Evolutionary conservation across 2,113 vertebrate genomes (phyloP).

Genomic region (Brevimyrus niger): DNA sequence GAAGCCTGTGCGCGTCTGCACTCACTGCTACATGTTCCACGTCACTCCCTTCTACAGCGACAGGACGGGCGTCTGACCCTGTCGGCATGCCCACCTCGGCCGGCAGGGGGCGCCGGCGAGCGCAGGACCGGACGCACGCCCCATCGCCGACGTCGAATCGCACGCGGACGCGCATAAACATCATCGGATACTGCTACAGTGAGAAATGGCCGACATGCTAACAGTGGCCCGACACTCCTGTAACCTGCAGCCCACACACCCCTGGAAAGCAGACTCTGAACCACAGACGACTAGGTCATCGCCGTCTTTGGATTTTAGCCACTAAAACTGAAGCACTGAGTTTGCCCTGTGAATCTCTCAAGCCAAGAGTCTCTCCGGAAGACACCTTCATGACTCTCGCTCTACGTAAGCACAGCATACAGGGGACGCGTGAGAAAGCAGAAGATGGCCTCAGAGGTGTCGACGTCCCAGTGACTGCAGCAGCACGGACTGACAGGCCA

Average conservation of each 20-base stretch:
- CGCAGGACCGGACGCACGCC: not conserved
- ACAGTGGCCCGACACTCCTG: not conserved
- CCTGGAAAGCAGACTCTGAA: not conserved
- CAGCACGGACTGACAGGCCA: not conserved
- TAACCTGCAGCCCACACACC: not conserved
- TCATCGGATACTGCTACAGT: not conserved
- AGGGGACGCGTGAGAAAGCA: not conserved
- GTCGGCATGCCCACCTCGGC: not conserved
- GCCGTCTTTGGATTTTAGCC: not conserved
- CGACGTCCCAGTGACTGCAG: not conserved
- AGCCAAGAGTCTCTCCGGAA: not conserved
- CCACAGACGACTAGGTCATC: not conserved
- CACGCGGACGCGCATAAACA: not conserved
- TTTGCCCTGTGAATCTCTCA: too few species aligned
- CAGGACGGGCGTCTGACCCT: slow-evolving; percentile 73
- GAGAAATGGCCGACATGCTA: not conserved
- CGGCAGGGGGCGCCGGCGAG: not conserved
- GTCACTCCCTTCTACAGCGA: slow-evolving; percentile 97
- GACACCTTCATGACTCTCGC: not conserved
- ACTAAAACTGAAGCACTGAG: not conserved
- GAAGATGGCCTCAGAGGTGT: not conserved
- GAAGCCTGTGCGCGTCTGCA: slow-evolving; percentile 93
- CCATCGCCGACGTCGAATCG: not conserved
- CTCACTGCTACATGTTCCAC: slow-evolving; percentile 97
- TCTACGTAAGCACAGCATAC: not conserved